Base-by-base conservation (phyloP, 2,797 vertebrate species). In the Miichthys miiuy region DNA sequence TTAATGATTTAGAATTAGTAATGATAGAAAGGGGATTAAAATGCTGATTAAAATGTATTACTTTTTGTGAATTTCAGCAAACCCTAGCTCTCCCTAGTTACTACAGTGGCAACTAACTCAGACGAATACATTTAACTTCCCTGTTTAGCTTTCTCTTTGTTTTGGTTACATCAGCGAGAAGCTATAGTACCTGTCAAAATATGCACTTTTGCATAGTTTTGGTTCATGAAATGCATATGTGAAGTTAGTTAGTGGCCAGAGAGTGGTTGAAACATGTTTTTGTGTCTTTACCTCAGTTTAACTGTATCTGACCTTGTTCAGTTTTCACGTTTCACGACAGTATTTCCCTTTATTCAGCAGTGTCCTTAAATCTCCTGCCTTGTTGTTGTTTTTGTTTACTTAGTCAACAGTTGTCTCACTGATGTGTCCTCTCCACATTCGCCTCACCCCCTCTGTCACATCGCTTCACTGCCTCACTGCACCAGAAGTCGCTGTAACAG, bases 121-220 rank as follows among this genome's bases (percentile, higher is more conserved):
- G 70, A 79, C 62, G 71, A 77, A 25, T 41, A 73, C 34, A n/a
- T 63, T 52, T 41, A 66, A 54, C 74, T 75, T 81, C 62, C 63
- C 56, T 55, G 7, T 50, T 72, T 52, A 63, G 56, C 55, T 47
- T 79, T 70, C 73, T 79, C 67, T 77, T 65, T 50, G 23, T 63
- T 78, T 82, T 44, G 44, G 72, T 87, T 81, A 72, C 62, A 85
- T 88, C 84, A 69, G 56, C 79, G 74, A 87, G 76, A 88, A 83
- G 79, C 76, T 76, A 23, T 73, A 68, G 66, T 73, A 46, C 74
- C 81, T 58, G 71, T 90, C 84, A 80, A 82, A 88, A 91, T 96
- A 96, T 96, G 96, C 96, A 95, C 86, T 47, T 91, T 75, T 95
- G 95, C 95, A 96, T 96, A 96, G 93, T 92, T 94, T 93, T 94